Evolutionary conservation across 2,113 vertebrate species (phyloP), one percentile per base, ranked within the genome.

Genomic region (Monarcha castaneiventris): DNA sequence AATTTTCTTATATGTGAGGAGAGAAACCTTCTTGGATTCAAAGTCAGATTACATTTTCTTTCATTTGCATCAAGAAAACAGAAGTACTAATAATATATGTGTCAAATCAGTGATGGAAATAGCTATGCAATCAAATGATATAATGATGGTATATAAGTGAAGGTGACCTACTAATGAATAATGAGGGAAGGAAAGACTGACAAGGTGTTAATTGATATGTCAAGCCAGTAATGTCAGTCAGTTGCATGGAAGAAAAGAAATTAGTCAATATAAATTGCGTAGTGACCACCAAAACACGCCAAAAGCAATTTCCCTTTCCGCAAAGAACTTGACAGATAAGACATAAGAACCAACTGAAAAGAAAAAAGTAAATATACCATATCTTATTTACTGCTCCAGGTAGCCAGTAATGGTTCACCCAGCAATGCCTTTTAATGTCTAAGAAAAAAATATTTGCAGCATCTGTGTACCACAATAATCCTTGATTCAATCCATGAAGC

Each of bases 121-220:
- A 88, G 48, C 88, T 93, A 17, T 89, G 88, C 44, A 88, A 93
- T 94, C 56, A 91, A 95, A 95, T 88, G 32, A 76, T 94, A 87
- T 69, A 94, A 91, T 78, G 74, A 68, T 54, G 44, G 64, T 87
- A 90, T 93, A 44, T 84, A 80, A 90, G 35, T 92, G 90, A 95
- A 94, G 90, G 88, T 97, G 90, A 95, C 83, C 91, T 79, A 37
- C 55, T 69, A 83, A 88, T 90, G 67, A 96, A 90, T 88, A 67
- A 85, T 23, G 63, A 85, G 91, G 81, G 91, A 94, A 87, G 58
- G 17, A 91, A 93, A 71, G 84, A 56, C 67, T 94, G 82, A 93
- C 51, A 71, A 94, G 88, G 76, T 92, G 85, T 96, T 96, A 96
- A 94, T 90, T 91, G 93, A 59, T 90, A 79, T 94, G 90, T 94